phyloP scores from a whole-genome alignment of 2,888 invertebrate species.

The Lomographa bimaculata region DNA sequence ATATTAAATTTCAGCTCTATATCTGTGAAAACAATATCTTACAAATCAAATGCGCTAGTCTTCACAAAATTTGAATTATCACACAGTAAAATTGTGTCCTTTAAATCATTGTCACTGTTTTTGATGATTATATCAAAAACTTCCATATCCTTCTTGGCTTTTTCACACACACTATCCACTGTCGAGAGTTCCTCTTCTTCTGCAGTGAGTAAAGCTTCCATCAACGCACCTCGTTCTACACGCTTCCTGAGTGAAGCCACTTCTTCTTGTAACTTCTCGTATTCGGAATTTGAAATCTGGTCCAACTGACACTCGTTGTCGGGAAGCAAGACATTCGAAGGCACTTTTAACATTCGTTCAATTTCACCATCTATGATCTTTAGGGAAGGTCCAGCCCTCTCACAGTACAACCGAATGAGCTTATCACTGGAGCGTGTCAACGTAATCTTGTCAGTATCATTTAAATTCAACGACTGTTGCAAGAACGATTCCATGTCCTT shows the following conservation, averaged over 20 bases:
- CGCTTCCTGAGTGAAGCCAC: slow-evolving; percentile 55
- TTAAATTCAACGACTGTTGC: slow-evolving; percentile 59
- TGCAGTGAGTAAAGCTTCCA: slow-evolving; percentile 65
- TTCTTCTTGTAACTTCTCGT: slow-evolving; percentile 61
- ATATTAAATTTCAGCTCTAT: no score
- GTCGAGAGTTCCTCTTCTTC: slow-evolving; percentile 67
- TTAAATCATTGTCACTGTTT: slow-evolving; percentile 47
- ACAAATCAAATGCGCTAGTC: no score
- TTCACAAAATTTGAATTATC: slow-evolving; percentile 62
- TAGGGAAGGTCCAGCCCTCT: slow-evolving; percentile 64
- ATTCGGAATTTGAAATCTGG: slow-evolving; percentile 61
- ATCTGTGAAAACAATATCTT: no score
- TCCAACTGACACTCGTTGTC: slow-evolving; percentile 68
- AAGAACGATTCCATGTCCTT: slow-evolving; percentile 69
- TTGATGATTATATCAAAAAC: slow-evolving; percentile 59
- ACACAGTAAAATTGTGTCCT: slow-evolving; percentile 59
- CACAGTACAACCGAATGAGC: slow-evolving; percentile 63
- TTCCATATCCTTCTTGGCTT: slow-evolving; percentile 70
- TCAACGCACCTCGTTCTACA: slow-evolving; percentile 66
- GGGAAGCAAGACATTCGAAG: slow-evolving; percentile 65
- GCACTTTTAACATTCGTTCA: slow-evolving; percentile 61
- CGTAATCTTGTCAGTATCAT: slow-evolving; percentile 65
- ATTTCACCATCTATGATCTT: slow-evolving; percentile 66
- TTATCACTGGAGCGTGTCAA: slow-evolving; percentile 66
- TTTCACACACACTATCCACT: slow-evolving; percentile 64